phyloP scores from a whole-genome alignment of 2,113 vertebrate genomes.

The Tenrec ecaudatus region DNA sequence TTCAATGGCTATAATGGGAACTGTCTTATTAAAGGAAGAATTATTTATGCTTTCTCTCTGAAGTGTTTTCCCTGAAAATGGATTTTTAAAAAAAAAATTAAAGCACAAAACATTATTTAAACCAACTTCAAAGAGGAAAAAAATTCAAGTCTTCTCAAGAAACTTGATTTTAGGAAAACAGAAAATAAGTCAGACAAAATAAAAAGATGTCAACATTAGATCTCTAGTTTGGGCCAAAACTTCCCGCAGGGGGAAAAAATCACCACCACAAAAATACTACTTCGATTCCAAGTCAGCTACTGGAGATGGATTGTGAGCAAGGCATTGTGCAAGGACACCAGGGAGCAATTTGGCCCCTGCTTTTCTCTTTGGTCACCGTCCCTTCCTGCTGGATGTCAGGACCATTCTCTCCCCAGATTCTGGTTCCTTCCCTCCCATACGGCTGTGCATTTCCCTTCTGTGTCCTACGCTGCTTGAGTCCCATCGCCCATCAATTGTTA shows the following conservation, averaged over 20 bases:
- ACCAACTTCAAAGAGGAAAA: constrained; percentile 56
- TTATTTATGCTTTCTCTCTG: constrained; percentile 62
- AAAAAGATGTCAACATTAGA: not conserved
- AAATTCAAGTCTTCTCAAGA: constrained; percentile 15
- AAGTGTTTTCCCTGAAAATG: constrained; percentile 47
- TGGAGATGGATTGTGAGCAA: not conserved
- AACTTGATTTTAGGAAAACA: constrained; percentile 17
- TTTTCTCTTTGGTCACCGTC: not conserved
- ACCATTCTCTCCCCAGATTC: not conserved
- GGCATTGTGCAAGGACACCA: not conserved
- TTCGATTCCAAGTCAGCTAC: not conserved
- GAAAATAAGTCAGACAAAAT: constrained; percentile 30
- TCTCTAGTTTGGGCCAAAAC: constrained; percentile 39
- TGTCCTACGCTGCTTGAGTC: not conserved
- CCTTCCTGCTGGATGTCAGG: not conserved
- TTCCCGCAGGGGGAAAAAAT: not conserved
- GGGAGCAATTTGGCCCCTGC: not conserved
- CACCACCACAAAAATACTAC: not conserved
- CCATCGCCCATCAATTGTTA: not conserved
- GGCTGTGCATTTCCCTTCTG: not conserved
- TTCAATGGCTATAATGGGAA: constrained; percentile 60
- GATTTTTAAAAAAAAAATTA: constrained; percentile 24
- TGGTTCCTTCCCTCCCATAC: not conserved
- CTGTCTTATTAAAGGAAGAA: constrained; percentile 57
- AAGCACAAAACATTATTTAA: constrained; percentile 38